Evolutionary conservation across 1,140 invertebrate genomes (phyloP), one percentile per base, ranked within the genome.

Genomic region (Adelges cooleyi): DNA sequence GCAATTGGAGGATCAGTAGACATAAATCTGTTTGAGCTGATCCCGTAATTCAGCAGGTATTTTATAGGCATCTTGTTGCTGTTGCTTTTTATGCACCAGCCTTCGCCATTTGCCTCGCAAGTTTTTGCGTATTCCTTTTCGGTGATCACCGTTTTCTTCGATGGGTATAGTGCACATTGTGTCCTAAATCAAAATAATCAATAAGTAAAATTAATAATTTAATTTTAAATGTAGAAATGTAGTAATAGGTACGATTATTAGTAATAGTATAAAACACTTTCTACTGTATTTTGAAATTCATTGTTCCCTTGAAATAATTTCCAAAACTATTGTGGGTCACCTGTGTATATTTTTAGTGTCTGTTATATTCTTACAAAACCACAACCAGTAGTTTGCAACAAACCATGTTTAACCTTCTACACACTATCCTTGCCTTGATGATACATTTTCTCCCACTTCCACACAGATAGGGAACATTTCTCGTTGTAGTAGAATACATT

Each of bases 11-110:
- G 46, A 66, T 83, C 80, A 91, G 78, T 91, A 91, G 70, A 91
- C 89, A 75, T 90, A 91, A 71, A 91, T 90, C 72, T 88, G 85
- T 76, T 90, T 90, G 42, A 91, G 80, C 77, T 91, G 89, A 69
- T 87, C 87, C 75, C 87, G 86, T 67, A 90, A 79, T 77, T 90
- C 88, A 27, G 86, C 84, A 65, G 89, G 87, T 78, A 91, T 88
- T 71, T 85, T 86, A 78, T 87, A 88, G 65, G 84, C 81, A 71
- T 89, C 86, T 73, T 84, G 81, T 70, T 83, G 82, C 33, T 85
- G 81, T 78, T 89, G 89, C 80, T 83, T 85, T 72, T 87, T 86
- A 25, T 62, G 56, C 59, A 89, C 86, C 69, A 89, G 77, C 70
- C 86, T 81, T 75, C 85, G 84, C 82, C 86, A 89, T 70, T 84